Percentiles rank a stretch among this genome's conserved stretches.
These are phyloP conservation scores for Poecile montanus DNA, from an alignment of 2,797 vertebrate species.

Conservation along the genomic window DNA sequence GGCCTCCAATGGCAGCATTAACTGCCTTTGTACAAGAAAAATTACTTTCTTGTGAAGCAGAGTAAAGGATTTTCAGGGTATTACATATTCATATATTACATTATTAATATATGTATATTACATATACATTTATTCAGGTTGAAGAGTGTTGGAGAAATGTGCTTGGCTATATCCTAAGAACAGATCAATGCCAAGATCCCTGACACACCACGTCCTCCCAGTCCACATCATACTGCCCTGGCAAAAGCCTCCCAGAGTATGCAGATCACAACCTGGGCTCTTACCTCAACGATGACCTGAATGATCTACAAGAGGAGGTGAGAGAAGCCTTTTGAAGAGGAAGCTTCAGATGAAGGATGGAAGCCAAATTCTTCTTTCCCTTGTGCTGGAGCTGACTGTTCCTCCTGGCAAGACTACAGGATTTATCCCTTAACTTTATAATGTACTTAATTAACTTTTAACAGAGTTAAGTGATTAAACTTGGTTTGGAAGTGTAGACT, in stretches of 20 bases:
- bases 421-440: not conserved
- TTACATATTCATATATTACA: not conserved
- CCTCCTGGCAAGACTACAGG: not conserved
- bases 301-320: not conserved
- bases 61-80: not conserved
- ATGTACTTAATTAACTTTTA: not conserved
- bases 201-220: not conserved
- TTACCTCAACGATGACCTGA: not conserved
- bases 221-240: not conserved
- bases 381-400: not conserved
- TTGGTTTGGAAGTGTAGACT: not conserved
- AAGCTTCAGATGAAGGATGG: not conserved
- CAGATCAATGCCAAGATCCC: not conserved
- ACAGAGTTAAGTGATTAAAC: not conserved
- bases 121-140: not conserved
- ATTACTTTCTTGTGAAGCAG: not conserved
- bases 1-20: not conserved
- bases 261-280: not conserved
- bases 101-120: no score
- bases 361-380: not conserved
- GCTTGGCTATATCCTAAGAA: not conserved
- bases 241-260: not conserved
- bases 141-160: not conserved
- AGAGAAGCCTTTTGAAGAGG: not conserved
- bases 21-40: not conserved